Conservation (phyloP, 2,888 invertebrate species). For the Pycnomerus fuliginosus region DNA sequence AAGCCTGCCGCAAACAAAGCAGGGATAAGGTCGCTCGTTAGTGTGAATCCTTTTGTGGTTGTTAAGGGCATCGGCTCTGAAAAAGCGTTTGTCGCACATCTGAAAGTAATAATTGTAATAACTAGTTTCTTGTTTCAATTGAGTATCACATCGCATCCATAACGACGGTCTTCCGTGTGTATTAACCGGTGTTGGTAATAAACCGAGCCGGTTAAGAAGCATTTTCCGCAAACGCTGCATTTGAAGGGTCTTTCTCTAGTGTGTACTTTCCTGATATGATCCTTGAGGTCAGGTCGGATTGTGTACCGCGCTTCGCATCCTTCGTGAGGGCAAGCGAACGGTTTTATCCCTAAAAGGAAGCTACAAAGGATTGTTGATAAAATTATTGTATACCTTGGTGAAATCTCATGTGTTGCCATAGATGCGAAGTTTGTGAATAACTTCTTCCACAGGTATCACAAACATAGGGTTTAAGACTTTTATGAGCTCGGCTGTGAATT, state of each 20-base stretch:
- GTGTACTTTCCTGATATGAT: constrained; percentile 64
- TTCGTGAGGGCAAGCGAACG: constrained; percentile 61
- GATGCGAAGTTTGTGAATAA: constrained; percentile 63
- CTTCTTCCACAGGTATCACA: constrained; percentile 65
- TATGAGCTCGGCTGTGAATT: constrained; percentile 51
- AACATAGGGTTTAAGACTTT: constrained; percentile 55
- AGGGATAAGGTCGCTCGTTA: constrained; percentile 59
- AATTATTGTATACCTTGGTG: constrained; percentile 57
- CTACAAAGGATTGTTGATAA: neutral
- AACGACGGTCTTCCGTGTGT: constrained; percentile 63
- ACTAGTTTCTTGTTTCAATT: neutral
- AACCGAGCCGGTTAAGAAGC: constrained; percentile 64
- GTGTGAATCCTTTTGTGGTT: constrained; percentile 65
- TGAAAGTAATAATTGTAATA: constrained; percentile 26
- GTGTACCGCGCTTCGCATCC: constrained; percentile 63
- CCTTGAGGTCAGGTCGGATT: constrained; percentile 63
- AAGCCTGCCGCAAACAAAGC: constrained; percentile 55
- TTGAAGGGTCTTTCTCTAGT: constrained; percentile 65
- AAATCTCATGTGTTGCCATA: constrained; percentile 66
- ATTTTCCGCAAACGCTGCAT: constrained; percentile 61
- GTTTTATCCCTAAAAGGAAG: constrained; percentile 57
- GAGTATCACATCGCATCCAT: constrained; percentile 59
- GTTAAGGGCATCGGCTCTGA: constrained; percentile 64
- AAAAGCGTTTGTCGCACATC: constrained; percentile 62
- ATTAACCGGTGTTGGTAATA: constrained; percentile 65